Base-by-base conservation (phyloP, 35 echinoderm and acorn worm genomes). In the Strongylocentrotus purpuratus region DNA sequence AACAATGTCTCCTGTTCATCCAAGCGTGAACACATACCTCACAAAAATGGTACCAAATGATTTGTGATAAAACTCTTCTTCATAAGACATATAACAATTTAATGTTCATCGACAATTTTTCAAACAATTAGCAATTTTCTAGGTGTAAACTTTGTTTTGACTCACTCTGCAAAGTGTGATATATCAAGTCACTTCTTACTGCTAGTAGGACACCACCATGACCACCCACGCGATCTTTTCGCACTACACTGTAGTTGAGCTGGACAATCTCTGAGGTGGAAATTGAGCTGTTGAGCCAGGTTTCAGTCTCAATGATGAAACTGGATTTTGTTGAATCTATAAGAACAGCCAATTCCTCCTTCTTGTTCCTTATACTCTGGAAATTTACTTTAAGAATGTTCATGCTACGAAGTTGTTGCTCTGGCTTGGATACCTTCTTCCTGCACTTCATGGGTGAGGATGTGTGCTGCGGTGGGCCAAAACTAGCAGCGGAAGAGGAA, bases 181-280 rank as follows among this genome's bases (percentile, higher is more conserved):
- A 87, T 95, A 88, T 32, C 92, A 47, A 48, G 92, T 41, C 47
- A 45, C 47, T 86, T 48, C 95, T 70, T 61, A 88, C 32, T 87
- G 94, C 33, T 95, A 31, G 46, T 95, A 86, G n/a, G 55, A 96
- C 96, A n/a, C 94, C 94, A 60, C 94, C 96, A 95, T 94, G 88
- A 59, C 93, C 93, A 86, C 46, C 87, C 12, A n/a, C 31, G 7
- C 96, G 46, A 70, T 96, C 96, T 46, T 96, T 96, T 28, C 96
- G 95, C n/a, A 96, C 91, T n/a, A 95, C 89, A 61, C 86, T 78
- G 91, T 95, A 95, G 14, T 55, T 95, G 11, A 86, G 48, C 41
- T 87, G 96, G 85, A 97, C 95, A 32, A 97, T 85, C 61, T 95
- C 96, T 31, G 61, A 48, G n/a, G 60, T 87, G 32, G 32, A 35